These are phyloP conservation scores for Petromus typicus DNA, from an alignment of 2,113 vertebrate genomes.

Conservation along the genomic window DNA sequence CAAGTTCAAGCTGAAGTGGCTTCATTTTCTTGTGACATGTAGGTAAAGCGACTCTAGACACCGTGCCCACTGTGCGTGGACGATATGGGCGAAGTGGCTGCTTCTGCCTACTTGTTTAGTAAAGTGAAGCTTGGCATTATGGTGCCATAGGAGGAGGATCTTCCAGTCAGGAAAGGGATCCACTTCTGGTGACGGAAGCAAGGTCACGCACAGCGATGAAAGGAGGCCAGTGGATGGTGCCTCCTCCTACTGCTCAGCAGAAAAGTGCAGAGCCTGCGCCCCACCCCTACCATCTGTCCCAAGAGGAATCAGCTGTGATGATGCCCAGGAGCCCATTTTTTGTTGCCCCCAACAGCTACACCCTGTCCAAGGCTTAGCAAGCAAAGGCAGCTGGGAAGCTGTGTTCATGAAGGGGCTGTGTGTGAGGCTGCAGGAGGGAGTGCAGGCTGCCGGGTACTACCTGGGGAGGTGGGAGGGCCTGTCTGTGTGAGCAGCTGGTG, in stretches of 20 bases:
- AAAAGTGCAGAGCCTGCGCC: rapidly evolving
- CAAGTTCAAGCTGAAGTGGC: rapidly evolving
- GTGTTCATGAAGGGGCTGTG: rapidly evolving
- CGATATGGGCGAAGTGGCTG: rapidly evolving
- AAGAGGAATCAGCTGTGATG: rapidly evolving
- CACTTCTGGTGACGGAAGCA: rapidly evolving
- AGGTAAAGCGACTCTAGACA: rapidly evolving
- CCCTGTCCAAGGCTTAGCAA: neutral
- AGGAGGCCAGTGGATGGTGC: rapidly evolving
- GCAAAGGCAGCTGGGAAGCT: neutral
- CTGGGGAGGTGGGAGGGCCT: neutral
- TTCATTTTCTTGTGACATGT: rapidly evolving
- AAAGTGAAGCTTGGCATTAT: rapidly evolving
- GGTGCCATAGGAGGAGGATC: rapidly evolving
- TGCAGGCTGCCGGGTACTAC: rapidly evolving
- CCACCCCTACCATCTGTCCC: no score
- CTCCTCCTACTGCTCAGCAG: rapidly evolving
- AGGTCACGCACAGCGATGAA: rapidly evolving
- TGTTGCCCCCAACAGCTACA: rapidly evolving
- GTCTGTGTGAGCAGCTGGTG: neutral
- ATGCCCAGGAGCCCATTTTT: rapidly evolving
- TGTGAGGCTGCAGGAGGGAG: rapidly evolving
- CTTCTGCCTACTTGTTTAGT: neutral
- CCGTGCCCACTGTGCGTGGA: rapidly evolving
- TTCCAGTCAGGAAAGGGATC: neutral